Evolutionary conservation across 2,113 vertebrate genomes (phyloP).

Genomic region (Illadopsis cleaveri): DNA sequence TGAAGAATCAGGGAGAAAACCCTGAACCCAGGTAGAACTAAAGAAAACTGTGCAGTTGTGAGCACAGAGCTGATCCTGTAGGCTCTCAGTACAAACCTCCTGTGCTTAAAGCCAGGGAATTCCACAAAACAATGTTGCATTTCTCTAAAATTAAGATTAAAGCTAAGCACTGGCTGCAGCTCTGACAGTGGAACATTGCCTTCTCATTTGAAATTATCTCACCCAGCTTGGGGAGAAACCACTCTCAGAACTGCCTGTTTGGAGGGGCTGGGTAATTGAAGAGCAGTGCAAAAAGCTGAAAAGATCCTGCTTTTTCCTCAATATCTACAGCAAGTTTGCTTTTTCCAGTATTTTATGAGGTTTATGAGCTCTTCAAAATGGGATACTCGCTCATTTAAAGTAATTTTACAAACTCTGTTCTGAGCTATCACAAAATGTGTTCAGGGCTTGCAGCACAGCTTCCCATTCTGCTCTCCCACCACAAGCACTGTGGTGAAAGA

Average conservation of each 20-base stretch:
- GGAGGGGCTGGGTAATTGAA: not conserved
- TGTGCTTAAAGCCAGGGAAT: not conserved
- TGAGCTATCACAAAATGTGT: not conserved
- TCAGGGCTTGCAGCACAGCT: not conserved
- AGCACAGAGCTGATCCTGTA: not conserved
- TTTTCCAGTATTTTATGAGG: not conserved
- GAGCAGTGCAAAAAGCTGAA: not conserved
- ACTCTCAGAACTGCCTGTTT: not conserved
- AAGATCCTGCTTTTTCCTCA: not conserved
- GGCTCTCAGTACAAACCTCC: not conserved
- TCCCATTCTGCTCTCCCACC: not conserved
- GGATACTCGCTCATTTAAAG: not conserved
- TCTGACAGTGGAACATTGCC: not conserved
- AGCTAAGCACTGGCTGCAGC: not conserved
- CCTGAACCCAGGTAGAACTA: not conserved
- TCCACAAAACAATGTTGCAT: not conserved
- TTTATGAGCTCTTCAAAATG: not conserved
- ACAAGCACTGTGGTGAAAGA: not conserved
- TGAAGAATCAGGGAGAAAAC: not conserved
- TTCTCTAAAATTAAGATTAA: not conserved
- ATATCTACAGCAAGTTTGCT: not conserved
- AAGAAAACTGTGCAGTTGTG: not conserved
- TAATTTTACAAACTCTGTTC: not conserved
- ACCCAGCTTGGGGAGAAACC: not conserved
- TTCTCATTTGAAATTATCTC: not conserved